Conservation (phyloP, 2,797 vertebrate genomes). For the Falco cherrug region DNA sequence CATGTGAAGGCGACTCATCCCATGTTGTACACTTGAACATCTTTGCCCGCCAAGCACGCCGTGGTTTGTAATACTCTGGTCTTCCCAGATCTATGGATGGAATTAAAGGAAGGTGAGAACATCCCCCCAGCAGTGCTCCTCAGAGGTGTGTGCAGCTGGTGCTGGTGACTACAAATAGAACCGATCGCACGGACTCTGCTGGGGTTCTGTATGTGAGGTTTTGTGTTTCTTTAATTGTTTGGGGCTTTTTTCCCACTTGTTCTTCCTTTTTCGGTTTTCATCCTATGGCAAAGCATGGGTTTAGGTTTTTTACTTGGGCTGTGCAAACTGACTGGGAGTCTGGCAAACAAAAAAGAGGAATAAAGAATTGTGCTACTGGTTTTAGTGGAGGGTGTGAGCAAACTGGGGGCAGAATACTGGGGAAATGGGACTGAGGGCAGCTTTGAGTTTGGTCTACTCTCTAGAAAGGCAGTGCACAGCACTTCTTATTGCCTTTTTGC, state of each 20-base stretch:
- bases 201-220: rapidly evolving
- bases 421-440: background rate
- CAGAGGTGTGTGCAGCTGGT: background rate
- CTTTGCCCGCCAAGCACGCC: background rate
- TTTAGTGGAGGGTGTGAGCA: background rate
- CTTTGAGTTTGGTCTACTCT: background rate
- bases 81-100: background rate
- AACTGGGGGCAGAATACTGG: background rate
- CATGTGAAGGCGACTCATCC: background rate
- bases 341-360: background rate
- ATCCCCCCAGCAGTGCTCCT: background rate
- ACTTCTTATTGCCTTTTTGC: background rate
- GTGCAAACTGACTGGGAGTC: background rate
- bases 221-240: background rate
- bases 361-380: background rate
- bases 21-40: rapidly evolving
- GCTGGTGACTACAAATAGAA: background rate
- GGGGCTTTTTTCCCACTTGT: background rate
- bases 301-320: background rate
- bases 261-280: background rate
- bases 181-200: background rate
- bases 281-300: background rate
- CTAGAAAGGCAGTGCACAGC: rapidly evolving
- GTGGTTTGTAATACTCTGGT: background rate
- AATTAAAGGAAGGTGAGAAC: background rate